These are phyloP conservation scores for Athripsodes cinereus DNA, from an alignment of 2,888 invertebrate genomes.

Conservation along the genomic window DNA sequence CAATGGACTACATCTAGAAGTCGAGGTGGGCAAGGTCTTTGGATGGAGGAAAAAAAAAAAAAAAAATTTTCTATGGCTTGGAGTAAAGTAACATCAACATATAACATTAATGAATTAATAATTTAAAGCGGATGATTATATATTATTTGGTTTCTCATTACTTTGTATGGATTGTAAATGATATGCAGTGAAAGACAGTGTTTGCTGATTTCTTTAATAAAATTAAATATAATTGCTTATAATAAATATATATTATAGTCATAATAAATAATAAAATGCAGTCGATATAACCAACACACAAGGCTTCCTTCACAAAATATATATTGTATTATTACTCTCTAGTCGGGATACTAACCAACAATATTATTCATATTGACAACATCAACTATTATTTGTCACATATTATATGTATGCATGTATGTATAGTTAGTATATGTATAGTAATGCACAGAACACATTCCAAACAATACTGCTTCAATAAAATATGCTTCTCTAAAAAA, in stretches of 20 bases:
- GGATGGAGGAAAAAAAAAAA: too few relatives aligned
- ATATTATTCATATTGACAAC: neutral
- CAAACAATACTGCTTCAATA: neutral
- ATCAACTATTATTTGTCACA: too few relatives aligned
- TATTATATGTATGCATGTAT: too few relatives aligned
- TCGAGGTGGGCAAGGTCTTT: too few relatives aligned
- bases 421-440: too few relatives aligned
- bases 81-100: too few relatives aligned
- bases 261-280: conserved; percentile 28
- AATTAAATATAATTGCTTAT: conserved; percentile 29
- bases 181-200: neutral
- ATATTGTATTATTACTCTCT: neutral
- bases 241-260: conserved; percentile 23
- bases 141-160: too few relatives aligned
- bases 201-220: conserved; percentile 27
- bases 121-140: too few relatives aligned
- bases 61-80: too few relatives aligned
- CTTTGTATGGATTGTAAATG: neutral
- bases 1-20: too few relatives aligned
- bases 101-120: too few relatives aligned
- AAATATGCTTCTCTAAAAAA: neutral
- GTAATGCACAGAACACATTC: neutral
- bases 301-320: conserved; percentile 23
- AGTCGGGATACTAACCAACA: neutral
- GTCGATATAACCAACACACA: conserved; percentile 27